Conservation (phyloP, 2,113 vertebrate species). For the Ovis canadensis region DNA sequence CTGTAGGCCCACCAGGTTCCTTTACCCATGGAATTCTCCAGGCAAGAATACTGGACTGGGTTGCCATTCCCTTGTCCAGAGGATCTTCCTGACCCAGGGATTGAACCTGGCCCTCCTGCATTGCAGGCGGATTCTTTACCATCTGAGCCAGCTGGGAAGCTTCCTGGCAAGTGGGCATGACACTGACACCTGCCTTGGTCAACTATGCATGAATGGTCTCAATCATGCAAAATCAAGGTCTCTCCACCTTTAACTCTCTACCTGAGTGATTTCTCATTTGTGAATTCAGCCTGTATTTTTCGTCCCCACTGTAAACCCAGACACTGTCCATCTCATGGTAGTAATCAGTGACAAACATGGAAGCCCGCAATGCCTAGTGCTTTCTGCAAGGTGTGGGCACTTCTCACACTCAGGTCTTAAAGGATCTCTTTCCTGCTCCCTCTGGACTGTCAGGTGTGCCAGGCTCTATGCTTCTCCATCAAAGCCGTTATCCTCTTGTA, state of each 20-base stretch:
- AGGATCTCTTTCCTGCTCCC: not conserved
- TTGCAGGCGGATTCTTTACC: not conserved
- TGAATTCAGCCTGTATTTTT: no score
- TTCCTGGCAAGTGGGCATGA: not conserved
- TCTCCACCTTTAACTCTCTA: not conserved
- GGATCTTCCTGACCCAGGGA: not conserved
- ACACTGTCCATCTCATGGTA: not conserved
- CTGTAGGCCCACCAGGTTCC: not conserved
- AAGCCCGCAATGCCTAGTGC: accelerated
- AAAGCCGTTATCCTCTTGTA: not conserved
- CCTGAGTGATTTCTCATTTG: not conserved
- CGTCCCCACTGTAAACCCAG: not conserved
- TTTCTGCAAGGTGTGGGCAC: accelerated
- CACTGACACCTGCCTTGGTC: not conserved
- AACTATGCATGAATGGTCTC: no score
- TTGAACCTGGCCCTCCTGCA: not conserved
- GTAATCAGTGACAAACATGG: not conserved
- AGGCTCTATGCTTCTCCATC: accelerated
- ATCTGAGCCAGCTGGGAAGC: not conserved
- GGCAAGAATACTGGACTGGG: not conserved
- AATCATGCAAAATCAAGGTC: not conserved
- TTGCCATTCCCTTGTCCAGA: not conserved
- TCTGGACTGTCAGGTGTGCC: not conserved
- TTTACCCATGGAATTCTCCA: not conserved
- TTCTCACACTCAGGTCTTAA: not conserved